These are phyloP conservation scores for Macaria liturata DNA, from an alignment of 2,888 invertebrate species.

Conservation along the genomic window DNA sequence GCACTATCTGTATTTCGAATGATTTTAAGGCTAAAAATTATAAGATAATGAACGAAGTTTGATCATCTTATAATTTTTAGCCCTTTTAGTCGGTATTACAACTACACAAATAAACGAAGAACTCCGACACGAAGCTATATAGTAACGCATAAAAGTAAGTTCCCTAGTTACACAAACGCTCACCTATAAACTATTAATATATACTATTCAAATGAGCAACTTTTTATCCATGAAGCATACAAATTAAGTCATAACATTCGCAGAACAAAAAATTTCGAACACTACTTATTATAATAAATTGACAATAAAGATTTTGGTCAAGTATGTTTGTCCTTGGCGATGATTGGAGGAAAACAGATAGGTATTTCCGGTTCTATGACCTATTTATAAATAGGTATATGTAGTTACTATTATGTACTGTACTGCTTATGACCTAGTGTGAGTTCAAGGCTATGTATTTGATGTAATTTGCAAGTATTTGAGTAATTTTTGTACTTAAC, in stretches of 20 bases:
- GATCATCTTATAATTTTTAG: too few relatives aligned
- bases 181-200: too few relatives aligned
- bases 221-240: constrained; percentile 4
- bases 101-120: too few relatives aligned
- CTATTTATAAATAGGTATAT: constrained; percentile 13
- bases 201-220: constrained; percentile 2
- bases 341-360: constrained; percentile 7
- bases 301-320: constrained; percentile 13
- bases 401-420: constrained; percentile 14
- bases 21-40: too few relatives aligned
- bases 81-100: too few relatives aligned
- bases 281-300: constrained; percentile 17
- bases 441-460: constrained; percentile 3
- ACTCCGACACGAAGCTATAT: too few relatives aligned
- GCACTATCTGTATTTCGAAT: too few relatives aligned
- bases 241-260: constrained; percentile 10
- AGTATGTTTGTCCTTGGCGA: constrained; percentile 13
- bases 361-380: constrained; percentile 20
- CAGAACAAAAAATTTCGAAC: constrained; percentile 5
- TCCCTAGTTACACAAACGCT: too few relatives aligned
- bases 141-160: too few relatives aligned
- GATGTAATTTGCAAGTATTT: too few relatives aligned
- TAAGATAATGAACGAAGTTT: too few relatives aligned
- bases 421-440: constrained; percentile 6
- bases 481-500: too few relatives aligned